Evolutionary conservation across 2,888 invertebrate species (phyloP).

Genomic region (Gastracanthus pulcherrimus): DNA sequence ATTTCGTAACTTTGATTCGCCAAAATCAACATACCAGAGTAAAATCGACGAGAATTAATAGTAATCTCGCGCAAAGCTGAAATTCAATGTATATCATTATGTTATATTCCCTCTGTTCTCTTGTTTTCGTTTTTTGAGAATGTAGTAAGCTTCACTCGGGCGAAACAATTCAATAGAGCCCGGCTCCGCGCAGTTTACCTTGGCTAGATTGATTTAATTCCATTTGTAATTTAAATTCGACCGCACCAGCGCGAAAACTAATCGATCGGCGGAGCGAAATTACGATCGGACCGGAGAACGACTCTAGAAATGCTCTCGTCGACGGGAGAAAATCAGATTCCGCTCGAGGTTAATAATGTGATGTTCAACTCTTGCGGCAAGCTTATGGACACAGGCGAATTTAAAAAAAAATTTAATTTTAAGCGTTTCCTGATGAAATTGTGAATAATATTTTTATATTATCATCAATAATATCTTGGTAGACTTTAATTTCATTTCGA

Average conservation of each 20-base stretch:
- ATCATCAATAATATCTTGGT: too few relatives aligned
- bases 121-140: too few relatives aligned
- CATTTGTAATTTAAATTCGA: slow-evolving; percentile 17
- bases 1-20: too few relatives aligned
- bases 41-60: too few relatives aligned
- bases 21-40: too few relatives aligned
- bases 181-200: neutral
- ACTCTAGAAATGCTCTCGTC: neutral
- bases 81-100: too few relatives aligned
- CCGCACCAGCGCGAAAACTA: neutral
- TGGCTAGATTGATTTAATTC: slow-evolving; percentile 9
- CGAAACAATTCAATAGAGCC: neutral
- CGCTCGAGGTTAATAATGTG: neutral
- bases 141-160: neutral
- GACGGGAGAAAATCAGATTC: neutral
- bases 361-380: neutral
- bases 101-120: too few relatives aligned
- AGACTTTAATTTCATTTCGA: too few relatives aligned
- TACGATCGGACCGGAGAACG: neutral
- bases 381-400: neutral
- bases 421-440: too few relatives aligned
- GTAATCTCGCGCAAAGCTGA: too few relatives aligned
- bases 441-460: too few relatives aligned
- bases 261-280: neutral
- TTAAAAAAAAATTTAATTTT: too few relatives aligned